Evolutionary conservation across 2,888 invertebrate species (phyloP), one percentile per base, ranked within the genome.

Genomic region (Seladonia tumulorum): DNA sequence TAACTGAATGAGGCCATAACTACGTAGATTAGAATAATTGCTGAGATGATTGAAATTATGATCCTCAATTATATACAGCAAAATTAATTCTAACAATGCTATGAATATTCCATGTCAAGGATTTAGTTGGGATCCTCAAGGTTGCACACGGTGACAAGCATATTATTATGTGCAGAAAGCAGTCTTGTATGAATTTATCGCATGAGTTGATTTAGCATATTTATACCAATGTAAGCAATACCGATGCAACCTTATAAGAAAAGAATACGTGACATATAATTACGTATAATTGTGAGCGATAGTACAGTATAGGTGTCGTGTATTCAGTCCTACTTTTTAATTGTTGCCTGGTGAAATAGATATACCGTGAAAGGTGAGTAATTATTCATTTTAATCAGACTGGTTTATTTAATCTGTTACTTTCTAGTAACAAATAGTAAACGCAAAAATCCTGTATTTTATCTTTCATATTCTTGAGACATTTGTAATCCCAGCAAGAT

Each of bases 1-100:
- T 29, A 70, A 29, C 29, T 29, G 39, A 70, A 35, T 22, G 18
- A 8, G 70, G 35, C 35, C 70, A 70, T 35, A 70, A 39, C 29
- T 70, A 29, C 29, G 70, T 16, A 29, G 29, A 29, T 70, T 70
- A 35, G 39, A 70, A 35, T 70, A 70, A 70, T 18, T 39, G 70
- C 35, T 70, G 39, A 39, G 70, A 29, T 70, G 70, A 39, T 29
- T 35, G 57, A n/a, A 57, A 57, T 57, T 57, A 57, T 57, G 12
- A 57, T 57, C n/a, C 57, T 12, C 57, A n/a, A 57, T 57, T 57
- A 57, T 57, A 57, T n/a, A 57, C 57, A 57, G 57, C 57, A 57
- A 57, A 57, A 57, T 57, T n/a, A 57, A n/a, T 57, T 57, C 57
- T 10, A 57, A n/a, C n/a, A 57, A 57, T 57, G 57, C 57, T 57